Evolutionary conservation across 2,888 invertebrate genomes (phyloP), one percentile per base, ranked within the genome.

Genomic region (Trisateles emortualis): DNA sequence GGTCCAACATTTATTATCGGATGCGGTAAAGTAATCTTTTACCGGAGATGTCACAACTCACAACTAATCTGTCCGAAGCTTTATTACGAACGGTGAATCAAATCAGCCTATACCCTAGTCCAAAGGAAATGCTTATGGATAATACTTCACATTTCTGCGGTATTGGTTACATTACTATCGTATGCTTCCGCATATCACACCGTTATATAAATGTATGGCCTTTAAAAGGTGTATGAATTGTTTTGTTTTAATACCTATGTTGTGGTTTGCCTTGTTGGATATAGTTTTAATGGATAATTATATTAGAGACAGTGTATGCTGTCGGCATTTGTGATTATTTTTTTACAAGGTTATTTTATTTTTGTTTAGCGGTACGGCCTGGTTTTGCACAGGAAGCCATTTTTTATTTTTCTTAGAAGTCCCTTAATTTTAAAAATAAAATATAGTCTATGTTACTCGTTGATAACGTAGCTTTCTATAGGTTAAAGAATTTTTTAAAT

Each of bases 81-180:
- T 11, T 24, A 16, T 17, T 32, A 19, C 19, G 17, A 40, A 16
- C 24, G 19, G 35, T 40, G 9, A 3, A 32, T 22, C 9, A 13
- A 17, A 36, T 36, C 17, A 46, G 19, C 2, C 13, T 24, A 22
- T 4, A 13, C 17, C 46, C 29, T 16, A 13, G 42, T 26, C 41
- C 26, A 29, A 36, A 65, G 68, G 60, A 70, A 72, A 58, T 38
- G 40, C 29, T 54, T 52, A 38, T 32, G 56, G 42, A 30, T 57
- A 70, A 68, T 44, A 58, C 26, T 45, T 50, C 53, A 68, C 56
- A 70, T 68, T 47, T 17, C 38, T 71, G 72, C n/a, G 68, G 68
- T 60, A 55, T 58, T 41, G 39, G 43, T 48, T 26, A 33, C 52
- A 60, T 64, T 59, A 57, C 46, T 43, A 42, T 48, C 9, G 3